These are phyloP conservation scores for Mya arenaria DNA, from an alignment of 1,140 invertebrate genomes.

Conservation along the genomic window DNA sequence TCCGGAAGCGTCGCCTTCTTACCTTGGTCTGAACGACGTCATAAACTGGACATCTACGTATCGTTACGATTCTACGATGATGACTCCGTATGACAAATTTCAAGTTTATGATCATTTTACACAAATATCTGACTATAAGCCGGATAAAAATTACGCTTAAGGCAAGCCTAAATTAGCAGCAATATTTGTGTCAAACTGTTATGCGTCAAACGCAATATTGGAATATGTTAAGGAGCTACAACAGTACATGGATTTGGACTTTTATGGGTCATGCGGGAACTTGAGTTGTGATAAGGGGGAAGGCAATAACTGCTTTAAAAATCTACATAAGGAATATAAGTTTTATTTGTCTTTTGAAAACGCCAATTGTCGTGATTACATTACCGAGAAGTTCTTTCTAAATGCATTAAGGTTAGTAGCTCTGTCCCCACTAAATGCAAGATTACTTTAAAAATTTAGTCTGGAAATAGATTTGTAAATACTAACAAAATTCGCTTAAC, in stretches of 20 bases:
- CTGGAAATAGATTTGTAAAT: background rate
- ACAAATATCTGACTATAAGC: background rate
- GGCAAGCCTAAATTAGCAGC: conserved; percentile 80
- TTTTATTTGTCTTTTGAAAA: conserved; percentile 86
- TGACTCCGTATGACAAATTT: conserved; percentile 94
- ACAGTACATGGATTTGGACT: conserved; percentile 85
- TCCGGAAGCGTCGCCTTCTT: conserved; percentile 8
- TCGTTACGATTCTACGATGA: conserved; percentile 95
- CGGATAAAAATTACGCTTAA: conserved; percentile 65
- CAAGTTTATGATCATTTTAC: conserved; percentile 74
- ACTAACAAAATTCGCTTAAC: background rate
- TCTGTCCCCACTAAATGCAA: background rate
- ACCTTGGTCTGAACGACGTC: conserved; percentile 14
- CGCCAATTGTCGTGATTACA: conserved; percentile 77
- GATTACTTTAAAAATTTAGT: background rate
- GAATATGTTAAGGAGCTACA: conserved; percentile 84
- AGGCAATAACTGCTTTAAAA: conserved; percentile 91
- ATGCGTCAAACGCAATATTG: conserved; percentile 82
- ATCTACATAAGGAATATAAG: conserved; percentile 96
- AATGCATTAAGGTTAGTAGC: conserved; percentile 70
- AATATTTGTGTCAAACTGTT: conserved; percentile 84
- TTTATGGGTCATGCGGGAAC: conserved; percentile 85
- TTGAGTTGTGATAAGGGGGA: conserved; percentile 82
- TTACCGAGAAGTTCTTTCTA: conserved; percentile 78
- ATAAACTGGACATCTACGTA: conserved; percentile 96